Conservation (phyloP, 2,113 vertebrate species). For the Prietella phreatophila region DNA sequence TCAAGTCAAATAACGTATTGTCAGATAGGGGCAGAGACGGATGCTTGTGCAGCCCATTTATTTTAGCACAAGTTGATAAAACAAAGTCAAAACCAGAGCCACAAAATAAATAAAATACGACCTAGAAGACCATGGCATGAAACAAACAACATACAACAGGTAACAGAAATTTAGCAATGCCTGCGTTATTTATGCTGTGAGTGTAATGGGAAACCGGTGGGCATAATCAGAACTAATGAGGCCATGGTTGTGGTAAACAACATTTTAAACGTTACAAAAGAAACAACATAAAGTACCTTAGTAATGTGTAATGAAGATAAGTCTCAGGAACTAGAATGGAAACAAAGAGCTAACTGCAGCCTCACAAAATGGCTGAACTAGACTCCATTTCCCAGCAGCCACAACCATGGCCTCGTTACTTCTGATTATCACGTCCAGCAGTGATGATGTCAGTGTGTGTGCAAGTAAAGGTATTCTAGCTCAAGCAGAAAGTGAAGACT, state of each 20-base stretch:
- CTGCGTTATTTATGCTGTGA: background rate
- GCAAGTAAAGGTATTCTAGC: background rate
- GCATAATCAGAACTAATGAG: background rate
- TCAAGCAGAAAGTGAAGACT: background rate
- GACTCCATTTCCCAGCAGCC: background rate
- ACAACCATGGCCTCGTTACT: background rate
- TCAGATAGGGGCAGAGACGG: background rate
- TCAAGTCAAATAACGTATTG: background rate
- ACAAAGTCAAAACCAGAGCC: background rate
- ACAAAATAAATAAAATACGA: background rate
- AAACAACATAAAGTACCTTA: background rate
- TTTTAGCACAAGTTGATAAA: background rate
- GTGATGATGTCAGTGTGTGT: background rate
- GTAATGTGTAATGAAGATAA: background rate
- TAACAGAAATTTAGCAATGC: background rate
- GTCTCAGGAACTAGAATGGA: background rate
- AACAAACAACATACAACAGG: background rate
- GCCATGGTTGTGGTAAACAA: background rate
- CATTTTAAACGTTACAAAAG: background rate
- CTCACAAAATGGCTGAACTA: background rate
- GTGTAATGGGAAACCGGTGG: background rate
- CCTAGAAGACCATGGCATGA: background rate
- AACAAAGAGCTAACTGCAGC: no score
- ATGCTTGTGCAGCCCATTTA: background rate
- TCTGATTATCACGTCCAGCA: background rate